phyloP scores from a whole-genome alignment of 2,113 vertebrate genomes.

The Ellobius talpinus region DNA sequence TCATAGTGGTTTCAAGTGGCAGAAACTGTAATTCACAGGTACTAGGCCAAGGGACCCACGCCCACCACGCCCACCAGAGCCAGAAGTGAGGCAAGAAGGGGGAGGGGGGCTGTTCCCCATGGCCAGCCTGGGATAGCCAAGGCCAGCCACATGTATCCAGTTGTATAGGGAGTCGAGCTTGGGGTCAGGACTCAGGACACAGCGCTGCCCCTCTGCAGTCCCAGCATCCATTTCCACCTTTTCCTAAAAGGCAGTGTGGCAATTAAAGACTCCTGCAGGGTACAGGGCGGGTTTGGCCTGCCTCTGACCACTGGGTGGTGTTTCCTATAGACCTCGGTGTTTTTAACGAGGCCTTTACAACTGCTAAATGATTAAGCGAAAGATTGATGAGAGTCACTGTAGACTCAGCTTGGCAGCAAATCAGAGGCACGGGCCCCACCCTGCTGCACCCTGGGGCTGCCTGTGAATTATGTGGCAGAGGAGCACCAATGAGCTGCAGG shows the following conservation, averaged over 20 bases:
- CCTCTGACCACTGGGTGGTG: slow-evolving; percentile 76
- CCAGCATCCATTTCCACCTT: neutral
- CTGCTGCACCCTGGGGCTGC: slow-evolving; percentile 81
- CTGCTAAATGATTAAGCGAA: slow-evolving; percentile 84
- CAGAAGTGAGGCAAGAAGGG: neutral
- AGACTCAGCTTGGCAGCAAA: slow-evolving; percentile 86
- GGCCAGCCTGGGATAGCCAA: too few species aligned
- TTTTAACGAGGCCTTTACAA: slow-evolving; percentile 88
- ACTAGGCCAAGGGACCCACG: too few species aligned
- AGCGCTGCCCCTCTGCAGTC: neutral
- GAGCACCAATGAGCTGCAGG: slow-evolving; percentile 73
- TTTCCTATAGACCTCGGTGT: slow-evolving; percentile 83
- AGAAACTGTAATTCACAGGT: too few species aligned
- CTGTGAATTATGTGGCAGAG: slow-evolving; percentile 72
- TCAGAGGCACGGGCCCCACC: slow-evolving; percentile 82
- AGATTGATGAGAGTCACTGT: slow-evolving; percentile 86
- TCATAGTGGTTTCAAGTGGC: neutral
- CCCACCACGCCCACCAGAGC: neutral
- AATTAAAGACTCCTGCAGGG: slow-evolving; percentile 32
- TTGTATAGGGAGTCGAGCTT: neutral
- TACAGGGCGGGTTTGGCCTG: slow-evolving; percentile 73
- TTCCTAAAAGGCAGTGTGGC: neutral
- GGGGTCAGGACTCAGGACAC: neutral
- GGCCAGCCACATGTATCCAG: neutral
- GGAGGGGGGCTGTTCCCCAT: neutral